A percentile compares a stretch with the other conserved stretches of the same genome.
These are phyloP conservation scores for Enteromius argenteus DNA, from an alignment of 2,797 vertebrate species.

Conservation along the genomic window DNA sequence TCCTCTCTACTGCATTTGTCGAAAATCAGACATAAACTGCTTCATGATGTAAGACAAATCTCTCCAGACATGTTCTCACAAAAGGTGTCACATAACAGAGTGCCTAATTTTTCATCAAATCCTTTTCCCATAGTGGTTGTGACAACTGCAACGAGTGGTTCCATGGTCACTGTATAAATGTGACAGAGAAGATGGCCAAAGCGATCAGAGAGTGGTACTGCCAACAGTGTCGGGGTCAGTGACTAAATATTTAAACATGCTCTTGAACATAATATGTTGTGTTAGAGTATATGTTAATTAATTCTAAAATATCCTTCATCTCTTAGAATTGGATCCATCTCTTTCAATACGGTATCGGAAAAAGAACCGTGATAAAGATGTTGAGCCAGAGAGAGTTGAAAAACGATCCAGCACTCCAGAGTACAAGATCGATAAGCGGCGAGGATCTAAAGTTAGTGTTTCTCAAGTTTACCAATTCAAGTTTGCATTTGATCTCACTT, in stretches of 20 bases:
- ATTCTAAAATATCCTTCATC: background rate
- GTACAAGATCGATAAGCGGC: conserved; percentile 79
- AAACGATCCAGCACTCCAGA: conserved; percentile 78
- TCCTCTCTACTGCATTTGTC: conserved; percentile 91
- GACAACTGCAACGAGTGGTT: conserved; percentile 97
- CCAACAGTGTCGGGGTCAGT: conserved; percentile 85
- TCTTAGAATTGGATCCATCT: conserved; percentile 82
- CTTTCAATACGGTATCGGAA: conserved; percentile 92
- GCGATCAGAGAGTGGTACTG: conserved; percentile 95
- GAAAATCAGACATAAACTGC: conserved; percentile 93
- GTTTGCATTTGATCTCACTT: background rate
- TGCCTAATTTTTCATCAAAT: conserved; percentile 3
- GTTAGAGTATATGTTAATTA: background rate
- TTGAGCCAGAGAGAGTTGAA: conserved; percentile 80
- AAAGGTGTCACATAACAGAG: background rate
- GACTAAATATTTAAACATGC: background rate
- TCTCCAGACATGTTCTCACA: background rate
- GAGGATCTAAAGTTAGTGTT: conserved; percentile 79
- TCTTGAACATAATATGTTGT: background rate
- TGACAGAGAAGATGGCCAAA: conserved; percentile 94
- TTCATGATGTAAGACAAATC: conserved; percentile 91
- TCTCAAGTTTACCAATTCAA: background rate
- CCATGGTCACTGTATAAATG: conserved; percentile 92
- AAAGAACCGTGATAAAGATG: conserved; percentile 84
- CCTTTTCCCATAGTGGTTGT: conserved; percentile 80